phyloP scores from a whole-genome alignment of 2,113 vertebrate genomes.

The Gila orcuttii region DNA sequence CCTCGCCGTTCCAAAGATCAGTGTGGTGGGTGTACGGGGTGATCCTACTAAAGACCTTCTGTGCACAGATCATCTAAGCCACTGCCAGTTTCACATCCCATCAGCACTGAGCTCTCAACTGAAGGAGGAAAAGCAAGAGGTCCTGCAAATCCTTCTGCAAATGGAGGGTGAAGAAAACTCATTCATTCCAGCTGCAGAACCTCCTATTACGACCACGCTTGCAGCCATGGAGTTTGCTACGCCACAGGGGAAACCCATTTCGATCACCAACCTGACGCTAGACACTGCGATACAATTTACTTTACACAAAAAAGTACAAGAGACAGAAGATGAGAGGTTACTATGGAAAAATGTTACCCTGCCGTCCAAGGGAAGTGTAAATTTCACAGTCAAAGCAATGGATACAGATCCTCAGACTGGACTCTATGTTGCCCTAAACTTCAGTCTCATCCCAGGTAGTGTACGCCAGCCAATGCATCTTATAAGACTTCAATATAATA shows the following conservation, averaged over 20 bases:
- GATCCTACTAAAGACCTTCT: slow-evolving; percentile 69
- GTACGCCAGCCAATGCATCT: neutral
- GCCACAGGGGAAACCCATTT: slow-evolving; percentile 68
- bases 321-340: slow-evolving; percentile 44
- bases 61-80: slow-evolving; percentile 51
- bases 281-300: slow-evolving; percentile 72
- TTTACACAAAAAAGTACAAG: slow-evolving; percentile 60
- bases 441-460: slow-evolving; percentile 72
- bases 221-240: slow-evolving; percentile 78
- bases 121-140: slow-evolving; percentile 62
- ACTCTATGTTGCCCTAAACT: slow-evolving; percentile 73
- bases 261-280: slow-evolving; percentile 66
- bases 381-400: slow-evolving; percentile 69
- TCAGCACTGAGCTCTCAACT: slow-evolving; percentile 62
- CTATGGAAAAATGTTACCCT: slow-evolving; percentile 53
- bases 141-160: slow-evolving; percentile 74
- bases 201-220: slow-evolving; percentile 74
- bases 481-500: neutral
- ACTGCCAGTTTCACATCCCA: slow-evolving; percentile 72
- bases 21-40: slow-evolving; percentile 65
- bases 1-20: slow-evolving; percentile 67
- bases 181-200: slow-evolving; percentile 62
- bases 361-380: slow-evolving; percentile 56
- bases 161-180: slow-evolving; percentile 62
- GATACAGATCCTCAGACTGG: slow-evolving; percentile 66